Base-by-base conservation (phyloP, 2,113 vertebrate genomes). In the Romanogobio albipinnatus region DNA sequence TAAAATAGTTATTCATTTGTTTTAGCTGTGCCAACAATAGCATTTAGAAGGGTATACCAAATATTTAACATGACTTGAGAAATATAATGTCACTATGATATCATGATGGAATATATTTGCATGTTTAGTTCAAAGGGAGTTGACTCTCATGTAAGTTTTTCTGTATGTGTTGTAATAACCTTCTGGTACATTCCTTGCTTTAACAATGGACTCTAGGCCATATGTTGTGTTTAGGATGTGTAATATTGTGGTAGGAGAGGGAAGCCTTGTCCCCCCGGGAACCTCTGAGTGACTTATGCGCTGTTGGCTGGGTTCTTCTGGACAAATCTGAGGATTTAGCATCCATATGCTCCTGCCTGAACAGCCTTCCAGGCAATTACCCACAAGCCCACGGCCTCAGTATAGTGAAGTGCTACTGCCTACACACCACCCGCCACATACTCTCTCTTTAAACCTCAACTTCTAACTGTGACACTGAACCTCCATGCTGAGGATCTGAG, bases 321-420 rank as follows among this genome's bases (percentile, higher is more conserved):
- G 78, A 88, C 78, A 86, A 86, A 88, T 88, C 82, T 78, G 82
- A 82, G 78, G 85, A 82, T 84, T 86, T 86, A 86, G 71, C 85
- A 82, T 86, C 85, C 85, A 86, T 88, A 88, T 81, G 87, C 78
- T 86, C 85, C 85, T 78, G 87, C 77, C 80, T 79, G 73, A 84
- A 39, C 81, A 61, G 76, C 61, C 81, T 84, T 73, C 49, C 84
- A 86, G 81, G 56, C 87, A 71, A 74, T 80, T 84, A 68, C 59
- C 66, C 85, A 86, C 45, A 39, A 64, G 62, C 56, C 76, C 76
- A 84, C 36, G 24, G 64, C 83, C 73, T 68, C 33, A 51, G 76
- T 75, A 79, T 62, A 24, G 75, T 43, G 51, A 59, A 68, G 66
- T 51, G 29, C 66, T 71, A 56, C 81, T 82, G 81, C 51, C 81